Base-by-base conservation (phyloP, 2,888 invertebrate genomes). In the Pollenia labialis region DNA sequence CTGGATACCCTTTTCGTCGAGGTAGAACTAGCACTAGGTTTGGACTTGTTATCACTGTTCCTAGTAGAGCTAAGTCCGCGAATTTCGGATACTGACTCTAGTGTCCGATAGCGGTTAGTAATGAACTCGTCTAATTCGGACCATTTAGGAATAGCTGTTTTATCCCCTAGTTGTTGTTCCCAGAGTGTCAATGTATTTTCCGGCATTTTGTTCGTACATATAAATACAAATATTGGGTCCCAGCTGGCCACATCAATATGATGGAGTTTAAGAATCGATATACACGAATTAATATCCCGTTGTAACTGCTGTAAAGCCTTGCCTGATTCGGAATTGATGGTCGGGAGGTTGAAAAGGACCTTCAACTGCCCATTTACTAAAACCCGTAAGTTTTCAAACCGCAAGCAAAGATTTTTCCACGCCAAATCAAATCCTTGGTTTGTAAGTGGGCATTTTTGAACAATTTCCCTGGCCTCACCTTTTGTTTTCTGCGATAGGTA, bases 171-270 rank as follows among this genome's bases (percentile, higher is more conserved):
- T 2, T 18, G 44, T 14, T 83, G 76, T 64, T 71, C 76, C 71
- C 71, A 77, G 8, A 83, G 23, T 4, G 83, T 64, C 11, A 83
- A 32, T 2, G 69, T 83, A 11, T n/a, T 16, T 50, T 9, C 54
- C 76, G 75, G n/a, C n/a, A n/a, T n/a, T 2, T 16, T 46, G 52
- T 56, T 60, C 1, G 75, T 60, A 16, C 68, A 75, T 1, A 82
- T n/a, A 14, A 75, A 75, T 1, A 75, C 60, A 18, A 75, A 82
- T 18, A 82, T 68, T 11, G 81, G 64, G 58, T 72, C 74, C 74
- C 66, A 62, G 42, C 42, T n/a, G 42, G 44, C 56, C 9, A 74
- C 56, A 11, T 64, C 66, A 44, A 81, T 66, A 16, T 54, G 9
- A 16, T 75, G 8, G 2, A 44, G 6, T 46, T 64, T 16, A 9